phyloP scores from a whole-genome alignment of 2,797 vertebrate genomes.

The Melanotaenia parkinsoni region DNA sequence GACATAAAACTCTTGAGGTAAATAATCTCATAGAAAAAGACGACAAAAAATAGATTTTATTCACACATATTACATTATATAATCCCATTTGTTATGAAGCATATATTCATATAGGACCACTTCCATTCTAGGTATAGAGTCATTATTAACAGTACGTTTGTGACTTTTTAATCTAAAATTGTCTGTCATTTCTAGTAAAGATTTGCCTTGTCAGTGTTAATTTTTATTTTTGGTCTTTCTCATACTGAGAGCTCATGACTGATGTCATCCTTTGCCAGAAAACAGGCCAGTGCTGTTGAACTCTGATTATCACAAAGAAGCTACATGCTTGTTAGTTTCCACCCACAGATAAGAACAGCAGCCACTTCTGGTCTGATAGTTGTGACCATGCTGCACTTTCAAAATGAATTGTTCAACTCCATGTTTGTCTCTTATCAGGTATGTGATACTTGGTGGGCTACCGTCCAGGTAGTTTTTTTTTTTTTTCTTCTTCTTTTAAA shows the following conservation, averaged over 20 bases:
- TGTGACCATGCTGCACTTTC: background rate
- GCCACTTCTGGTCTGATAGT: background rate
- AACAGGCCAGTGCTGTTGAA: background rate
- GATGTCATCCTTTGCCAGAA: slow-evolving; percentile 14
- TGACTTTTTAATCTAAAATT: slow-evolving; percentile 6
- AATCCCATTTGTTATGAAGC: too few species aligned
- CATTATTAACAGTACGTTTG: background rate
- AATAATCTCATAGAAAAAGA: slow-evolving; percentile 3
- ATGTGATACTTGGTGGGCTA: background rate
- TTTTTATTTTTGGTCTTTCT: background rate
- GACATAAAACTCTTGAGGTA: slow-evolving; percentile 13
- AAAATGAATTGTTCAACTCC: background rate
- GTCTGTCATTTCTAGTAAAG: background rate
- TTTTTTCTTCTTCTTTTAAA: background rate
- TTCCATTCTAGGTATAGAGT: background rate
- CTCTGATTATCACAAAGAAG: slow-evolving; percentile 21
- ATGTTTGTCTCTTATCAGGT: background rate
- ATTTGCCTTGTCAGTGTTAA: background rate
- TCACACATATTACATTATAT: too few species aligned
- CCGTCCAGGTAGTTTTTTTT: background rate
- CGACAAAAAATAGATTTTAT: background rate
- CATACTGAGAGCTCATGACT: background rate
- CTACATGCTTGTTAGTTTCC: slow-evolving; percentile 9
- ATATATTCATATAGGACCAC: background rate
- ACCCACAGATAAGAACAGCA: slow-evolving; percentile 4